Evolutionary conservation across 2,888 invertebrate genomes (phyloP), one percentile per base, ranked within the genome.

Genomic region (Plusia festucae): DNA sequence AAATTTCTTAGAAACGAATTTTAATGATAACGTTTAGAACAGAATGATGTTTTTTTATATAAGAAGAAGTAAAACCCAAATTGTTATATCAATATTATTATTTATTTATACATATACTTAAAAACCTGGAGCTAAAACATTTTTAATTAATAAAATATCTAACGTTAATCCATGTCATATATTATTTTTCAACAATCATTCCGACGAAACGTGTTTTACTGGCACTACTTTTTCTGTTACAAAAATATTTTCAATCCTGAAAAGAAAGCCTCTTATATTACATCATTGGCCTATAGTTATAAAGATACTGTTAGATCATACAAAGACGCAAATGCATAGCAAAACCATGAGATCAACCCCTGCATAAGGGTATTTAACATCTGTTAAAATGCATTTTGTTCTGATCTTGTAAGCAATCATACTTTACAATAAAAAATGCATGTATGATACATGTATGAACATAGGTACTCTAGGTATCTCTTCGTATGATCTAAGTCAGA

Each of bases 91-190:
- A 90, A 90, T 90, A 88, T 88, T 83, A 82, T 90, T 86, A 89
- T 91, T 88, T 91, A 91, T 91, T 91, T 90, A 86, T 89, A 87
- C 81, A 85, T 83, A 81, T 68, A 90, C 88, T 92, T 93, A 92
- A 92, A 91, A 93, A 91, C 90, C 88, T 86, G 91, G 91, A 93
- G 93, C 90, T 93, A 94, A 93, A 94, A 94, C 90, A 90, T 90
- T 90, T 67, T 87, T 87, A 86, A 88, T 89, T 86, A 88, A 87
- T 87, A 88, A 88, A 86, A 84, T 89, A 90, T 90, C 89, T 91
- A 91, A 90, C 86, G 82, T 88, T 86, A 86, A 68, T 82, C 80
- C 79, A 82, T 84, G 75, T 82, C 13, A n/a, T 78, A 49, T 59
- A 81, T 83, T 65, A 67, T 68, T 63, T 85, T 85, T 87, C 75